phyloP scores from a whole-genome alignment of 2,888 invertebrate genomes.

The Drosophila infuscata region DNA sequence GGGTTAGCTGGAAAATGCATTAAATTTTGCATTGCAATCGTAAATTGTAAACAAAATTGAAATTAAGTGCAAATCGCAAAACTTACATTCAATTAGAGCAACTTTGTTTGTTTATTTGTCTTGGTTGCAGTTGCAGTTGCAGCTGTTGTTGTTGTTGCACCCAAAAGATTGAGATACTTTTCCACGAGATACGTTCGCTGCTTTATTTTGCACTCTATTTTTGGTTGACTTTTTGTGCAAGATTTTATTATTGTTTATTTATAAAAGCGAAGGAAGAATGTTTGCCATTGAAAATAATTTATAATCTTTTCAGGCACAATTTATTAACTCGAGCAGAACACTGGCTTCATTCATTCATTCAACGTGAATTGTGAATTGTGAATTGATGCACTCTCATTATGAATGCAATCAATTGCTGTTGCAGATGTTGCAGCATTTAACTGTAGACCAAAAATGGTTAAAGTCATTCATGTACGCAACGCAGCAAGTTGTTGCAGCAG shows the following conservation, averaged over 20 bases:
- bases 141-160: conserved; percentile 21
- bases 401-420: conserved; percentile 76
- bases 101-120: conserved; percentile 76
- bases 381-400: conserved; percentile 71
- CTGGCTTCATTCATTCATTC: conserved; percentile 46
- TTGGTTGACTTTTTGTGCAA: conserved; percentile 43
- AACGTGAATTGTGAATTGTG: conserved; percentile 47
- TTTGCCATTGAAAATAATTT: conserved; percentile 83
- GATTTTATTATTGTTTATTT: conserved; percentile 71
- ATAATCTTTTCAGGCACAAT: conserved; percentile 75
- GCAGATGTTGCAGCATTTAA: conserved; percentile 63
- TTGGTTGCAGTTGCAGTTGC: conserved; percentile 31
- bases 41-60: conserved; percentile 81
- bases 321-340: conserved; percentile 55
- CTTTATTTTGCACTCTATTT: conserved; percentile 29
- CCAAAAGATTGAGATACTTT: conserved; percentile 42
- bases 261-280: conserved; percentile 61
- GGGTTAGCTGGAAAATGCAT: conserved; percentile 45
- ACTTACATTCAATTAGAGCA: conserved; percentile 73
- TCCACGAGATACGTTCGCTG: conserved; percentile 10
- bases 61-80: conserved; percentile 76
- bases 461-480: conserved; percentile 74
- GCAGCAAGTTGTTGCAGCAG: neutral
- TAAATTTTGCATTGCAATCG: conserved; percentile 63
- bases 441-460: conserved; percentile 83